Evolutionary conservation across 2,113 vertebrate genomes (phyloP).

Genomic region (Centropus unirufus): DNA sequence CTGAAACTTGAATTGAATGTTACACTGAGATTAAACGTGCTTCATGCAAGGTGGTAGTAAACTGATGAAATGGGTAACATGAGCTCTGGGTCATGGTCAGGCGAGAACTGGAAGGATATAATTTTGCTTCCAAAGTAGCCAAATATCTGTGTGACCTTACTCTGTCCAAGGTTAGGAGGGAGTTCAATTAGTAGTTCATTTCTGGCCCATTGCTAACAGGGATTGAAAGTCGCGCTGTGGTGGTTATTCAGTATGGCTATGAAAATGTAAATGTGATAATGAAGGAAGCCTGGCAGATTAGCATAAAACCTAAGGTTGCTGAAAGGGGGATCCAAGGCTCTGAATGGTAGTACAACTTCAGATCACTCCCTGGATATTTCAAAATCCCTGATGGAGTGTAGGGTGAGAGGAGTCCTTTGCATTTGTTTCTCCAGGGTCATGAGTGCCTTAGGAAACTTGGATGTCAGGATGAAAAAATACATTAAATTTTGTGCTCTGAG

Average conservation of each 20-base stretch:
- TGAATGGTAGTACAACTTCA: not conserved
- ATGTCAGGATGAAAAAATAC: not conserved
- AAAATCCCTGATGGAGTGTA: not conserved
- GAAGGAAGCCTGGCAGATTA: not conserved
- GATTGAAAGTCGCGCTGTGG: rapidly evolving
- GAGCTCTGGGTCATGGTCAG: not conserved
- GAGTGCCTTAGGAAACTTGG: not conserved
- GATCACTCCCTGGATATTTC: not conserved
- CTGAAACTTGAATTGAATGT: not conserved
- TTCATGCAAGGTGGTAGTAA: not conserved
- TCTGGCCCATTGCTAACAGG: not conserved
- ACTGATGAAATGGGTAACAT: not conserved
- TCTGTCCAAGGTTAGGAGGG: not conserved
- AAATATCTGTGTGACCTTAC: not conserved
- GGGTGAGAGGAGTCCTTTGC: not conserved
- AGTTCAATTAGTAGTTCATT: not conserved
- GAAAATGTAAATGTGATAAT: not conserved
- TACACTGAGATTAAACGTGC: not conserved
- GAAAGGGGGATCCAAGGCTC: not conserved
- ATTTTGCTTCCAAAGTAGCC: not conserved
- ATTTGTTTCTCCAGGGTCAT: not conserved
- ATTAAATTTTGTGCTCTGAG: not conserved
- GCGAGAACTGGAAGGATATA: not conserved
- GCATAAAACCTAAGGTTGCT: not conserved
- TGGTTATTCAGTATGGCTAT: not conserved